These are phyloP conservation scores for Acestrorhynchus altus DNA, from an alignment of 2,797 vertebrate species.

Conservation along the genomic window DNA sequence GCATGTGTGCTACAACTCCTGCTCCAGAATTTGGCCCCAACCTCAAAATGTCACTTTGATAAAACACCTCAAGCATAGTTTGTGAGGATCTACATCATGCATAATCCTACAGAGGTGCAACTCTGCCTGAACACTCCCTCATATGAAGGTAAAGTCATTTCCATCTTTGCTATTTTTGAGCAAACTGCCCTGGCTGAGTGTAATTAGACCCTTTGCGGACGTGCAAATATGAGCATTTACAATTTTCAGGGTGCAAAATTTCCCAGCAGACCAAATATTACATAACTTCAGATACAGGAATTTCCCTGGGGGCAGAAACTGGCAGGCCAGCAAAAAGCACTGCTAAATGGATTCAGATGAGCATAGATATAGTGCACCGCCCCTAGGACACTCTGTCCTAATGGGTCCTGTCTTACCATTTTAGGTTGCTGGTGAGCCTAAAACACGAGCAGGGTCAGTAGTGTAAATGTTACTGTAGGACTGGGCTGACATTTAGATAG, in stretches of 20 bases:
- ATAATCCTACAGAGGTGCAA: not conserved
- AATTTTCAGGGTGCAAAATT: not conserved
- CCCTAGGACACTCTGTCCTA: not conserved
- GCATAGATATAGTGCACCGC: not conserved
- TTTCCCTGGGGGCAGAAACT: not conserved
- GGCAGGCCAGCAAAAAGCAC: not conserved
- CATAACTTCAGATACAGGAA: not conserved
- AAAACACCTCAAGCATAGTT: constrained; percentile 46
- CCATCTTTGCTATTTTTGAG: constrained; percentile 3
- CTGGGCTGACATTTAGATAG: not conserved
- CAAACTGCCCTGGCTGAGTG: constrained; percentile 12
- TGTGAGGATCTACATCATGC: not conserved
- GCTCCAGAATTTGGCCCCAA: constrained; percentile 46
- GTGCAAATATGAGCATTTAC: constrained; percentile 19
- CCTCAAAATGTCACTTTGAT: constrained; percentile 65
- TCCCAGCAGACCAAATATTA: constrained; percentile 22
- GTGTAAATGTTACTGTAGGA: not conserved
- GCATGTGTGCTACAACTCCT: not conserved
- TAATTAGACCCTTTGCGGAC: constrained; percentile 39
- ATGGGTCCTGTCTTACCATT: not conserved
- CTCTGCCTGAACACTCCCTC: not conserved
- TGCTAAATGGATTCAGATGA: constrained; percentile 3
- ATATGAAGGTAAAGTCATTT: not conserved
- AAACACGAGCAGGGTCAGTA: not conserved
- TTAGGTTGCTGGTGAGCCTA: not conserved